Evolutionary conservation across 1,140 invertebrate genomes (phyloP), one percentile per base, ranked within the genome.

Genomic region (Hermatobates lingyangjiaoensis): DNA sequence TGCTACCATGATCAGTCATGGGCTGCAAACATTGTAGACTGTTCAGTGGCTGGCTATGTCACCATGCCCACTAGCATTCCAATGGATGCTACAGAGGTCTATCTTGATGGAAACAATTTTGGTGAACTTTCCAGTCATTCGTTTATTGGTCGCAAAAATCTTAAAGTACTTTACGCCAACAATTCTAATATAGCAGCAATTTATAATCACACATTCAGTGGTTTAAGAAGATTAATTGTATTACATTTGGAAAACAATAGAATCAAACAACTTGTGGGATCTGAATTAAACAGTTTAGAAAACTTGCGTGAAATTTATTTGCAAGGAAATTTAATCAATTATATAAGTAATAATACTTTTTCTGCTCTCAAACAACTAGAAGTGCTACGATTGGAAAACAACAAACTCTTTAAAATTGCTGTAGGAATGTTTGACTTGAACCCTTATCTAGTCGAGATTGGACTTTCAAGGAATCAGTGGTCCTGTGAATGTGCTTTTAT

Each of bases 1-100:
- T 93, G 89, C 62, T 93, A 89, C 71, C 87, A 92, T 64, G 88
- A 93, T 67, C 86, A 91, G 63, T 82, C 84, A 30, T 94, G 89
- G 89, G 82, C 83, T 15, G 82, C 84, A 14, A 93, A 94, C 65
- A 85, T 94, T 49, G 88, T 92, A 15, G 87, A 92, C 64, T 93
- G 88, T 68, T 86, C 85, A 0, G 77, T 76, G 30, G 77, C 77
- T 30, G 79, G 77, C 50, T 87, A 87, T 68, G 75, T 75, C 0
- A 73, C 80, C 64, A 82, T 91, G 67, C 88, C 88, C 1, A 80
- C 77, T 38, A 77, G 79, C 48, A 87, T 94, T 60, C 88, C 89
- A 39, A 93, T 93, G 88, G 88, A 94, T 67, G 86, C 87, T 52
- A 91, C 87, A 10, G 86, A 91, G 71, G 75, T 92, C 44, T 93